Evolutionary conservation across 2,797 vertebrate genomes (phyloP).

Genomic region (Enteromius radiatus): DNA sequence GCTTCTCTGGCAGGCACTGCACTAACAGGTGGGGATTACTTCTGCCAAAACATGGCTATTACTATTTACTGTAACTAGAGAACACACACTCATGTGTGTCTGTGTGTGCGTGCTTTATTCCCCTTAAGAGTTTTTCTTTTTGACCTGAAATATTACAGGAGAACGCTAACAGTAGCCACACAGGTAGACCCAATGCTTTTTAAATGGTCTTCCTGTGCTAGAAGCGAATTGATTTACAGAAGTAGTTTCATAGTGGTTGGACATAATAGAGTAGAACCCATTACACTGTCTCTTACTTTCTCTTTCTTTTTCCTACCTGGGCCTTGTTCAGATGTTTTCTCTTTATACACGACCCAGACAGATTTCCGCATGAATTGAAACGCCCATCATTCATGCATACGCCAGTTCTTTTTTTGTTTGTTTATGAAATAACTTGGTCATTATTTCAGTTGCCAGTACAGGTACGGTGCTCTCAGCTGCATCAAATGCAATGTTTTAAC

Average conservation of each 20-base stretch:
- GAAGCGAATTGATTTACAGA: slow-evolving; percentile 34
- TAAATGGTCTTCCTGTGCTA: background rate
- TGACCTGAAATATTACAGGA: slow-evolving; percentile 19
- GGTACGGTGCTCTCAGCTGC: background rate
- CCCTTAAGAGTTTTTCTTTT: slow-evolving; percentile 21
- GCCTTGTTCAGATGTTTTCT: background rate
- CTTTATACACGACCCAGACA: background rate
- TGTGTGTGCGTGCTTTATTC: slow-evolving; percentile 31
- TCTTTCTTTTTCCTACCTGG: background rate
- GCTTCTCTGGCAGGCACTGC: background rate
- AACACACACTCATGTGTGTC: slow-evolving; percentile 24
- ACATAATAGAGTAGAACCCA: background rate
- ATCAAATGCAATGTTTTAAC: background rate
- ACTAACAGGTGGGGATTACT: slow-evolving; percentile 51
- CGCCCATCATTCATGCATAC: background rate
- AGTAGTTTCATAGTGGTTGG: slow-evolving; percentile 8
- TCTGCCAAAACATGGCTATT: slow-evolving; percentile 54
- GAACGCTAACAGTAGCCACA: slow-evolving; percentile 39
- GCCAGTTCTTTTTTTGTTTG: background rate
- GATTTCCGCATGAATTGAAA: background rate
- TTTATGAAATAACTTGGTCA: background rate
- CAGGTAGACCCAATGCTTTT: slow-evolving; percentile 28
- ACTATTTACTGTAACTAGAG: slow-evolving; percentile 56
- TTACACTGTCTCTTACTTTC: background rate
- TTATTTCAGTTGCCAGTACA: background rate